These are phyloP conservation scores for Potamarius usumacintae DNA, from an alignment of 2,113 vertebrate genomes.

Conservation along the genomic window DNA sequence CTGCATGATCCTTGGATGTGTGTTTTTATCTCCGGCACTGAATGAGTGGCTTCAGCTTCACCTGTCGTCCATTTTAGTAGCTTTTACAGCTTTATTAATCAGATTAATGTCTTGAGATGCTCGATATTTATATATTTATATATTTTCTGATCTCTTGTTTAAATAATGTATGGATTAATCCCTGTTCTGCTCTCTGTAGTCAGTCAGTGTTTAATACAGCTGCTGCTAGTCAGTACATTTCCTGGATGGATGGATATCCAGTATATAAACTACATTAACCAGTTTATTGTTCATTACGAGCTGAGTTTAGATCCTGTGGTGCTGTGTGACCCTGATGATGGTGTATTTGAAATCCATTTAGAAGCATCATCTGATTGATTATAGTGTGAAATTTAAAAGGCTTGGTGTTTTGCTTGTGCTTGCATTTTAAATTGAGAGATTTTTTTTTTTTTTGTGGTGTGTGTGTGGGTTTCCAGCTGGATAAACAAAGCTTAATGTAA, in stretches of 20 bases:
- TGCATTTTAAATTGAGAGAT: neutral
- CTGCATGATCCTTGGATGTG: neutral
- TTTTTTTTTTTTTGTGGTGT: neutral
- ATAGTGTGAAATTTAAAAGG: neutral
- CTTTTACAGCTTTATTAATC: neutral
- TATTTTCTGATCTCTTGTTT: neutral
- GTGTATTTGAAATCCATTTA: neutral
- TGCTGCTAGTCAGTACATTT: neutral
- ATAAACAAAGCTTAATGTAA: slow-evolving; percentile 23
- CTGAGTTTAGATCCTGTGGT: neutral
- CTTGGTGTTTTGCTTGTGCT: neutral
- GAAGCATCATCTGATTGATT: too few species aligned
- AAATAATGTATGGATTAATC: neutral
- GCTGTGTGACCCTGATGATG: neutral
- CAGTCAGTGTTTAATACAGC: neutral
- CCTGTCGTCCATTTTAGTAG: neutral
- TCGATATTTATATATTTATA: too few species aligned
- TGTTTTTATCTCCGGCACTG: neutral
- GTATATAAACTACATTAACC: too few species aligned
- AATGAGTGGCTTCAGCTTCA: neutral
- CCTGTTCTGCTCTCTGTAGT: neutral
- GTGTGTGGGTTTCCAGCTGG: slow-evolving; percentile 18
- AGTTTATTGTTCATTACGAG: neutral
- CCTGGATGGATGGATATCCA: neutral
- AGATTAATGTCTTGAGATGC: neutral